These are phyloP conservation scores for Noctilio leporinus DNA, from an alignment of 2,113 vertebrate species.

Conservation along the genomic window DNA sequence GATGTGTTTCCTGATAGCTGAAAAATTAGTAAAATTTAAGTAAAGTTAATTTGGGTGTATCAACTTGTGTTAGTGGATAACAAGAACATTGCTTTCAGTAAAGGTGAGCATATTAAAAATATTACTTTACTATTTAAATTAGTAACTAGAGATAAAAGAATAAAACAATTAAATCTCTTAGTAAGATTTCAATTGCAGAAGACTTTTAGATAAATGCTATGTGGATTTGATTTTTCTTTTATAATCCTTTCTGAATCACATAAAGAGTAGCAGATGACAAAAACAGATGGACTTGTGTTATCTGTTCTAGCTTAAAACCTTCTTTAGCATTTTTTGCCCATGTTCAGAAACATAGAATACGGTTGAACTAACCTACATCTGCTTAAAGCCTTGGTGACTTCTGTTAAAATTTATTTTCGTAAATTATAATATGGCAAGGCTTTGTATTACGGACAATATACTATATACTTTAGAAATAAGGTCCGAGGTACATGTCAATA, in stretches of 20 bases:
- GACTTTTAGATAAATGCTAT: slow-evolving; percentile 58
- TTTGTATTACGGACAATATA: slow-evolving; percentile 56
- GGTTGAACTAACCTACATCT: slow-evolving; percentile 66
- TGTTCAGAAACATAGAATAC: slow-evolving; percentile 66
- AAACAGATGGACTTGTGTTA: slow-evolving; percentile 69
- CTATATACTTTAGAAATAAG: slow-evolving; percentile 49
- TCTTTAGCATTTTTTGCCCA: slow-evolving; percentile 52
- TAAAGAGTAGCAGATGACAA: slow-evolving; percentile 69
- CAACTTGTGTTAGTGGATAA: background rate
- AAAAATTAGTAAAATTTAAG: background rate
- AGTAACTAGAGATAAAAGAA: slow-evolving; percentile 39
- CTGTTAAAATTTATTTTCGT: slow-evolving; percentile 70
- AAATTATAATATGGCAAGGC: slow-evolving; percentile 48
- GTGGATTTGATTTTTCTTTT: slow-evolving; percentile 68
- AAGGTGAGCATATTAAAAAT: background rate
- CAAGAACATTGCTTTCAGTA: slow-evolving; percentile 13
- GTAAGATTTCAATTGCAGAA: slow-evolving; percentile 56
- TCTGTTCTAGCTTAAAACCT: slow-evolving; percentile 63
- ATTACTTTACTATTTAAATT: slow-evolving; percentile 44
- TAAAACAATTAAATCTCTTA: background rate
- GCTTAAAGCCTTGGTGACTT: slow-evolving; percentile 65
- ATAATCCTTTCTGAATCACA: slow-evolving; percentile 53
- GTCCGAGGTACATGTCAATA: slow-evolving; percentile 31
- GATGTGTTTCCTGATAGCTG: background rate
- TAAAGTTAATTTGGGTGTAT: background rate